Percentiles rank a stretch among this genome's conserved stretches.
These are phyloP conservation scores for Frankliniella fusca DNA, from an alignment of 2,888 invertebrate genomes.

Conservation along the genomic window DNA sequence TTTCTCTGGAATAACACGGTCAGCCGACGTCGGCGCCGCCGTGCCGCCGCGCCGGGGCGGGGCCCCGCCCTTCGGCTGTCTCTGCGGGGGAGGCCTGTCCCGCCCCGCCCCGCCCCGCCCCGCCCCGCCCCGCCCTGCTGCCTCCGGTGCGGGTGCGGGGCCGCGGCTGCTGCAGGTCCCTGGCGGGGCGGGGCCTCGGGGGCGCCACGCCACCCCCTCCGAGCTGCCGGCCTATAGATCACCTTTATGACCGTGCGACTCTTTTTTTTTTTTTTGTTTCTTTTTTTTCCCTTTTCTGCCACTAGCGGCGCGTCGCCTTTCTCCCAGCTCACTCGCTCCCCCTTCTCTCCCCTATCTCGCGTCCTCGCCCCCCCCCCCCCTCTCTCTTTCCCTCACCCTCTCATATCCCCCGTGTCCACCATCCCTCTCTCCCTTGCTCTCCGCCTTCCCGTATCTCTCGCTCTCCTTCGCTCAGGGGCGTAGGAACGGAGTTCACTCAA, in stretches of 20 bases:
- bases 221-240: constrained; percentile 4
- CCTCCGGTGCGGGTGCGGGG: not conserved
- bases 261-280: constrained; percentile 23
- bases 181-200: not conserved
- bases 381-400: not conserved
- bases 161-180: not conserved
- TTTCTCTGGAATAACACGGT: too few relatives aligned
- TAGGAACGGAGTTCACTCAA: too few relatives aligned
- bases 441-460: constrained; percentile 29
- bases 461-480: too few relatives aligned
- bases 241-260: constrained; percentile 19
- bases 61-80: too few relatives aligned
- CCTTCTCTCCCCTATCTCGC: not conserved
- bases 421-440: not conserved
- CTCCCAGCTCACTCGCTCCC: not conserved
- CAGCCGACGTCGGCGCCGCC: too few relatives aligned
- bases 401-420: too few relatives aligned
- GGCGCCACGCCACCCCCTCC: not conserved
- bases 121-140: too few relatives aligned
- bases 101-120: too few relatives aligned
- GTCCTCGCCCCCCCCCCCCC: not conserved
- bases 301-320: not conserved
- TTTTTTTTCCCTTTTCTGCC: constrained; percentile 29
- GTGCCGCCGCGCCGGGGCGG: too few relatives aligned
- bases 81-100: too few relatives aligned